Evolutionary conservation across 2,888 invertebrate genomes (phyloP).

Genomic region (Tolmerus cingulatus): DNA sequence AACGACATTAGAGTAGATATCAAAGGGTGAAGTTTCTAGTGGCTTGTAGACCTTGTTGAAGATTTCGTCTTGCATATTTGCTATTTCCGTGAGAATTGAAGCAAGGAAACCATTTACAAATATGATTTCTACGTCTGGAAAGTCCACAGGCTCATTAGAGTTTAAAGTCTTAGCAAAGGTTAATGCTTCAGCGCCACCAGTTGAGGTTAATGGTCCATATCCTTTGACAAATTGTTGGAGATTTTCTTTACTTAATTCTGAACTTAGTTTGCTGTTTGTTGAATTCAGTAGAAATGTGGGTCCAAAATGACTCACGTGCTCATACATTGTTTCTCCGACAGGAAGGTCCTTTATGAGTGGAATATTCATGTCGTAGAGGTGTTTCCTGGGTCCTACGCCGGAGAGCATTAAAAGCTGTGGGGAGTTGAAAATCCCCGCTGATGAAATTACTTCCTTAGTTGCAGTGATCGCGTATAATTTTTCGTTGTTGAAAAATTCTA

Average conservation of each 20-base stretch:
- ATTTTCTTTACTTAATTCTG: not conserved
- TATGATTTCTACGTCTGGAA: constrained; percentile 74
- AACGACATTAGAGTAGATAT: constrained; percentile 69
- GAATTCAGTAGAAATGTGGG: constrained; percentile 50
- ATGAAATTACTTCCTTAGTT: constrained; percentile 79
- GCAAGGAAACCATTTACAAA: constrained; percentile 71
- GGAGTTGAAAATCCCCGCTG: constrained; percentile 84
- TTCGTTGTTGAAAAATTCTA: constrained; percentile 69
- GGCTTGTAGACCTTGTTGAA: constrained; percentile 68
- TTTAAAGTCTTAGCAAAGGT: constrained; percentile 70
- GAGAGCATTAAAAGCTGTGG: constrained; percentile 90
- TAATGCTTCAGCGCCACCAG: constrained; percentile 74
- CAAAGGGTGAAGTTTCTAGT: constrained; percentile 65
- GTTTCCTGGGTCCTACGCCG: constrained; percentile 68
- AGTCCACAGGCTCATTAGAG: constrained; percentile 67
- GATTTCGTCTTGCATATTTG: constrained; percentile 67
- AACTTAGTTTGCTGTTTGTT: constrained; percentile 41
- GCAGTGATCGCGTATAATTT: constrained; percentile 65
- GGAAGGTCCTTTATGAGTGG: constrained; percentile 71
- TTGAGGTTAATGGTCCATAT: constrained; percentile 64
- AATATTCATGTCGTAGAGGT: constrained; percentile 66
- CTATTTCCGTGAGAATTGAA: constrained; percentile 66
- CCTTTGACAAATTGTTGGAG: constrained; percentile 54
- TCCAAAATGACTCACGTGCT: constrained; percentile 57
- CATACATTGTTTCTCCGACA: constrained; percentile 71